Evolutionary conservation across 1,140 invertebrate genomes (phyloP).

Genomic region (Calliopsis andreniformis): DNA sequence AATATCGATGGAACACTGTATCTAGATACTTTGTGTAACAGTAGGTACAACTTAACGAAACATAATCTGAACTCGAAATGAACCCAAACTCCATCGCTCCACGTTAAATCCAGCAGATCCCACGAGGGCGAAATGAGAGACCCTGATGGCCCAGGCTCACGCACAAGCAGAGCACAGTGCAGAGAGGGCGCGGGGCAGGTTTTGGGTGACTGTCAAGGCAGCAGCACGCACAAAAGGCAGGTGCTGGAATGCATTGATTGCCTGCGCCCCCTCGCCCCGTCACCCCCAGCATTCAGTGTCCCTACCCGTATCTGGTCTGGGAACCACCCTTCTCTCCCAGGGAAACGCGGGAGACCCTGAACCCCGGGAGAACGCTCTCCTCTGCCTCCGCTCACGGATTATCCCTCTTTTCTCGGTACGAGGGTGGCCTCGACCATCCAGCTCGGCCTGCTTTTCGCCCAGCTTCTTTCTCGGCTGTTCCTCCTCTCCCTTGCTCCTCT

Average conservation of each 20-base stretch:
- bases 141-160: background rate
- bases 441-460: background rate
- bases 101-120: no score
- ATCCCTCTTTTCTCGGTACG: conserved; percentile 23
- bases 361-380: conserved; percentile 18
- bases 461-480: background rate
- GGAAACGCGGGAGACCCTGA: conserved; percentile 7
- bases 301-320: conserved; percentile 33
- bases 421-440: background rate
- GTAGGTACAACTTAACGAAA: no score
- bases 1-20: no score
- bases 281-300: conserved; percentile 1
- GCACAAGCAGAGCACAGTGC: conserved; percentile 22
- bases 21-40: no score
- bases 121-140: conserved; percentile 17
- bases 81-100: no score
- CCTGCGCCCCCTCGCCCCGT: conserved; percentile 25
- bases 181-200: conserved; percentile 48
- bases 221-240: conserved; percentile 67
- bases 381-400: conserved; percentile 9
- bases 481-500: no score
- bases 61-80: no score
- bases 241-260: conserved; percentile 75
- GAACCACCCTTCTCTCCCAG: conserved; percentile 44
- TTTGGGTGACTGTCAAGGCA: conserved; percentile 49